Percentiles rank a stretch among this genome's conserved stretches.
Evolutionary conservation across 2,888 invertebrate species (phyloP).

Genomic region (Eulithis testata): DNA sequence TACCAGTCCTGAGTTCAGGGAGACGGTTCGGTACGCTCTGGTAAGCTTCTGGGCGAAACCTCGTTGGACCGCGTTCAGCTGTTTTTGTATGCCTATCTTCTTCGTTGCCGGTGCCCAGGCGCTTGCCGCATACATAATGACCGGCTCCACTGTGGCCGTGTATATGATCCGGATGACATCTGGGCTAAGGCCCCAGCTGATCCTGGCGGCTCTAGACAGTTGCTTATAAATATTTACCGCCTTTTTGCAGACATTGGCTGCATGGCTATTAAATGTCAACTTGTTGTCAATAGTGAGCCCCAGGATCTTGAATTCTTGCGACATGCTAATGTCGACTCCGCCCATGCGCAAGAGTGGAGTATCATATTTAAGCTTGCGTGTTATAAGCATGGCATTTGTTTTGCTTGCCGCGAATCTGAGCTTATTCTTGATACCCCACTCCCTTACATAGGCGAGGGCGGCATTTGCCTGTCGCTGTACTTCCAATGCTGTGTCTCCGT

Average conservation of each 20-base stretch:
- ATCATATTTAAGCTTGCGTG: background rate
- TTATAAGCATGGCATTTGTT: background rate
- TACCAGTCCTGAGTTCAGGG: background rate
- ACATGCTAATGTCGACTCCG: background rate
- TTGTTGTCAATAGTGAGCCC: slow-evolving; percentile 4
- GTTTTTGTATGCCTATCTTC: background rate
- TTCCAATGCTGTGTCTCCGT: background rate
- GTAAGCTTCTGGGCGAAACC: background rate
- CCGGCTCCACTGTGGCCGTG: background rate
- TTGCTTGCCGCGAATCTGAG: background rate
- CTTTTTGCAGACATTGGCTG: background rate
- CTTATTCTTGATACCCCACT: background rate
- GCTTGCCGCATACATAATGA: background rate
- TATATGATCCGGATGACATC: background rate
- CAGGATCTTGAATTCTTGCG: background rate
- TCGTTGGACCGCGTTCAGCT: background rate
- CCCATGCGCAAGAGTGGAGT: background rate
- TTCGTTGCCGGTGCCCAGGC: background rate
- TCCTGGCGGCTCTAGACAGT: background rate
- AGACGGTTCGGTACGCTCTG: background rate
- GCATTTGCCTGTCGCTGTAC: background rate
- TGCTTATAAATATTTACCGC: background rate
- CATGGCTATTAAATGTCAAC: background rate
- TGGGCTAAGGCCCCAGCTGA: background rate
- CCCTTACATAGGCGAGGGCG: background rate